These are phyloP conservation scores for Harpegnathos saltator DNA, from an alignment of 1,140 invertebrate genomes.

Conservation along the genomic window DNA sequence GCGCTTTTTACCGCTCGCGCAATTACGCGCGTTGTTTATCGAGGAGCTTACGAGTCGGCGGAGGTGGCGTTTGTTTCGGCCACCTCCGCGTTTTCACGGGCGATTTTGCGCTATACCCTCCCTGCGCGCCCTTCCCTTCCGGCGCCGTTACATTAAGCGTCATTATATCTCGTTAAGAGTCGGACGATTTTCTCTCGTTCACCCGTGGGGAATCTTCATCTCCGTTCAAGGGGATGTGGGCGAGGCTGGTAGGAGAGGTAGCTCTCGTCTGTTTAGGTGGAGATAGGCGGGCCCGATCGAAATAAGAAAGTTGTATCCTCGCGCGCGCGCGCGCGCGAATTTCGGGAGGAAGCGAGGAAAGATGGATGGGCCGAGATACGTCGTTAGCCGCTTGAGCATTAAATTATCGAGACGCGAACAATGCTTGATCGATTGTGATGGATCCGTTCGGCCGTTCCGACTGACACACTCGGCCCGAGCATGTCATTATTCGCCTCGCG, in stretches of 20 bases:
- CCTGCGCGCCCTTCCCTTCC: too few relatives aligned
- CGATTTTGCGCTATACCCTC: not conserved
- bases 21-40: conserved; percentile 36
- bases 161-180: not conserved
- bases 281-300: conserved; percentile 28
- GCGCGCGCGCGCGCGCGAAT: conserved; percentile 11
- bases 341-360: conserved; percentile 35
- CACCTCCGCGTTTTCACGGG: not conserved
- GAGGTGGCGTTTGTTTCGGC: not conserved
- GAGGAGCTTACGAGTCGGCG: conserved; percentile 30
- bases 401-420: conserved; percentile 55
- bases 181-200: not conserved
- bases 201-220: not conserved
- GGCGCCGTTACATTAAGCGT: not conserved
- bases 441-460: conserved; percentile 18
- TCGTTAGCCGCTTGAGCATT: conserved; percentile 56
- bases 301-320: conserved; percentile 48
- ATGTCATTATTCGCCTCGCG: conserved; percentile 25
- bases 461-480: conserved; percentile 18
- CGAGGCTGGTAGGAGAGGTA: too few relatives aligned
- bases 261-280: conserved; percentile 17
- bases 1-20: conserved; percentile 35
- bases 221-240: too few relatives aligned
- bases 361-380: conserved; percentile 53
- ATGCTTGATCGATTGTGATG: conserved; percentile 65